Percentiles rank a stretch among this genome's conserved stretches.
These are phyloP conservation scores for Eristalis intricaria DNA, from an alignment of 2,888 invertebrate genomes.

Conservation along the genomic window DNA sequence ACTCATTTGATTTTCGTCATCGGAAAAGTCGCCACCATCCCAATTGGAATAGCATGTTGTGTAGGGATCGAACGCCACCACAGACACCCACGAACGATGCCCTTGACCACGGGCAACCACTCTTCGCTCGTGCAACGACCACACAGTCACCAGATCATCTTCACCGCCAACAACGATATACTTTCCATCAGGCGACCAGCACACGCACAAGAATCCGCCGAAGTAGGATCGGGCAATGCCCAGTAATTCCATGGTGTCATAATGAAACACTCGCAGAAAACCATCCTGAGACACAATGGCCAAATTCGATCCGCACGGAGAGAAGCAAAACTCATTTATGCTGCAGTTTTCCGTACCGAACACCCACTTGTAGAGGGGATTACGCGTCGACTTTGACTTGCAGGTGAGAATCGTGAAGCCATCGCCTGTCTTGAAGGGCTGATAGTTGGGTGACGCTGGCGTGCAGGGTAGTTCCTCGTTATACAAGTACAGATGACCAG, in stretches of 20 bases:
- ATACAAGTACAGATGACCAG: constrained; percentile 98
- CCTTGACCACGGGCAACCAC: constrained; percentile 99
- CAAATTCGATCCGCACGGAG: constrained; percentile 95
- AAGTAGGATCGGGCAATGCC: constrained; percentile 98
- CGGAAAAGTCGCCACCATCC: constrained; percentile 83
- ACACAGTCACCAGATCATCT: constrained; percentile 98
- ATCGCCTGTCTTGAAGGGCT: constrained; percentile 96
- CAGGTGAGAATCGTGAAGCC: constrained; percentile 97
- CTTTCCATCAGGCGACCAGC: constrained; percentile 98
- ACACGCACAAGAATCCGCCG: constrained; percentile 97
- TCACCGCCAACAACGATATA: constrained; percentile 99
- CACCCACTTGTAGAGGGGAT: constrained; percentile 96
- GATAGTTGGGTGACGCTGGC: constrained; percentile 95
- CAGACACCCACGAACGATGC: constrained; percentile 98
- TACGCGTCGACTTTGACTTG: constrained; percentile 97
- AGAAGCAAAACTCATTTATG: constrained; percentile 98
- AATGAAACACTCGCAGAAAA: constrained; percentile 96
- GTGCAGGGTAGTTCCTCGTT: constrained; percentile 97
- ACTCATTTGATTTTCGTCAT: constrained; percentile 82
- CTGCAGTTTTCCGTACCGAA: constrained; percentile 90
- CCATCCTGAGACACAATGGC: constrained; percentile 98
- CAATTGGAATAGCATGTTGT: constrained; percentile 88
- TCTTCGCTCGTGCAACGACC: constrained; percentile 94
- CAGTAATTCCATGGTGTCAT: constrained; percentile 97
- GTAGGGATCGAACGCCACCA: constrained; percentile 96